These are phyloP conservation scores for Ceratina australensis DNA, from an alignment of 1,140 invertebrate species.

Conservation along the genomic window DNA sequence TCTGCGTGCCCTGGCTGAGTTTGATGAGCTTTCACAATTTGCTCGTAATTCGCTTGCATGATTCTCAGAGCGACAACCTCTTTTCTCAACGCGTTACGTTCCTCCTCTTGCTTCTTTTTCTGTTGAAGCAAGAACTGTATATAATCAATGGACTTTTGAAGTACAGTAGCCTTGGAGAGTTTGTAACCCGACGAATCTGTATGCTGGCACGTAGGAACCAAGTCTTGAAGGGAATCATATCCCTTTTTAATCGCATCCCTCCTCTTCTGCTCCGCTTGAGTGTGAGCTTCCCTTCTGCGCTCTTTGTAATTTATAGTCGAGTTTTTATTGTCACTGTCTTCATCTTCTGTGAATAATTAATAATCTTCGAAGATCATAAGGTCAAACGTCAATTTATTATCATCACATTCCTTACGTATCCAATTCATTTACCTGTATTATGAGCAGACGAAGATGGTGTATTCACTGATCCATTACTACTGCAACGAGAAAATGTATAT, in stretches of 20 bases:
- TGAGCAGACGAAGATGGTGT: slow-evolving; percentile 92
- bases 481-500: slow-evolving; percentile 88
- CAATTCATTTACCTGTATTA: slow-evolving; percentile 85
- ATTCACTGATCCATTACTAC: slow-evolving; percentile 90
- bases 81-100: slow-evolving; percentile 94
- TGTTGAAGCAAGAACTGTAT: slow-evolving; percentile 95
- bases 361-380: background rate
- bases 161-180: slow-evolving; percentile 96
- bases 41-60: slow-evolving; percentile 96
- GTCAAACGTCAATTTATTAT: background rate
- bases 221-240: slow-evolving; percentile 93
- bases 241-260: slow-evolving; percentile 98
- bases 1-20: slow-evolving; percentile 93
- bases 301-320: slow-evolving; percentile 95
- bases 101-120: slow-evolving; percentile 95
- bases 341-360: slow-evolving; percentile 86
- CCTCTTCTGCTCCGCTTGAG: slow-evolving; percentile 97
- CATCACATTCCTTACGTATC: background rate
- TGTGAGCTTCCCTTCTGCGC: slow-evolving; percentile 95
- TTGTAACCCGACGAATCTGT: slow-evolving; percentile 94
- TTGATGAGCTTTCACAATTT: slow-evolving; percentile 97
- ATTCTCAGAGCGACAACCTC: slow-evolving; percentile 96
- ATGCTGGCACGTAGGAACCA: slow-evolving; percentile 95
- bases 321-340: slow-evolving; percentile 91
- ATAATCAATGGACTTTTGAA: slow-evolving; percentile 95